Evolutionary conservation across 2,797 vertebrate species (phyloP).

Genomic region (Scomberomorus guttatus): DNA sequence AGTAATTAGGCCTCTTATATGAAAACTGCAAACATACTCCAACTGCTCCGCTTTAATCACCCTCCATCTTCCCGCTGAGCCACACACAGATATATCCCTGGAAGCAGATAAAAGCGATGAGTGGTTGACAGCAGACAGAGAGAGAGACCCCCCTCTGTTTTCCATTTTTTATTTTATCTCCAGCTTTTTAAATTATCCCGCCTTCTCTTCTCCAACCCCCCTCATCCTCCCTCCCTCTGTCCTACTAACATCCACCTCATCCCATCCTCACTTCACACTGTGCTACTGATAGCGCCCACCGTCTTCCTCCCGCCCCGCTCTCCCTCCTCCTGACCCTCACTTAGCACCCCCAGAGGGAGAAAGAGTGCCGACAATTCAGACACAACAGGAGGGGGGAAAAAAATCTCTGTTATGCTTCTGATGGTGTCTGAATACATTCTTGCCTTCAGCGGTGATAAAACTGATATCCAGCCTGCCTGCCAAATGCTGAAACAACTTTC

Average conservation of each 20-base stretch:
- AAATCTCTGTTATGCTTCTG: conserved; percentile 24
- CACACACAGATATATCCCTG: conserved; percentile 33
- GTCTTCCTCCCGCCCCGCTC: conserved; percentile 23
- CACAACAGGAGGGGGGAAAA: conserved; percentile 35
- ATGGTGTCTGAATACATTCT: conserved; percentile 23
- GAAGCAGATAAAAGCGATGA: conserved; percentile 49
- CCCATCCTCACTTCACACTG: conserved; percentile 29
- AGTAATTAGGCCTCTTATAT: conserved; percentile 53
- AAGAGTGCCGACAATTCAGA: conserved; percentile 53
- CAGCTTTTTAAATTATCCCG: conserved; percentile 15
- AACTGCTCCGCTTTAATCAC: conserved; percentile 53
- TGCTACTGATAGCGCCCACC: conserved; percentile 13
- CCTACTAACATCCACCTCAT: conserved; percentile 48
- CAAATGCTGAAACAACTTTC: not conserved
- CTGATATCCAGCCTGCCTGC: not conserved
- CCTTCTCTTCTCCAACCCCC: conserved; percentile 14
- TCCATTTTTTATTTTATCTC: conserved; percentile 25
- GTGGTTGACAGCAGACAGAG: conserved; percentile 23
- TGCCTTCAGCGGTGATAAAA: conserved; percentile 14
- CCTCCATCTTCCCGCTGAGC: conserved; percentile 57
- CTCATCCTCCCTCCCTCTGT: conserved; percentile 32
- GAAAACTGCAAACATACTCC: conserved; percentile 44
- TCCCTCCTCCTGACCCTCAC: conserved; percentile 65
- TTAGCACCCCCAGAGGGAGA: conserved; percentile 74
- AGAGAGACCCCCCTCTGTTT: conserved; percentile 16